Conservation (phyloP, 2,888 invertebrate genomes). For the Synergus laeviventris region DNA sequence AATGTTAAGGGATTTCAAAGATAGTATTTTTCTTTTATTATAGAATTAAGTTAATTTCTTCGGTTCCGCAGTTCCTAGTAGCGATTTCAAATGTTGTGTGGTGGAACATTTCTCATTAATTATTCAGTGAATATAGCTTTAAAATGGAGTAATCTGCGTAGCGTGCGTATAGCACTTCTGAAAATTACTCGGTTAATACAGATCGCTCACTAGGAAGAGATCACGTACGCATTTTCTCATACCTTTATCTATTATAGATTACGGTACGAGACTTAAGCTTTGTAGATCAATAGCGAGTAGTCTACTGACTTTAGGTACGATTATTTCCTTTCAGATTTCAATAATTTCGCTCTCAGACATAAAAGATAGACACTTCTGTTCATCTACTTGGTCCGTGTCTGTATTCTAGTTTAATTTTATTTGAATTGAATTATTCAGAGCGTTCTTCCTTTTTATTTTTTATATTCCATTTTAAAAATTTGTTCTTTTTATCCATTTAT, state of each 20-base stretch:
- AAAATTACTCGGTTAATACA: constrained; percentile 43
- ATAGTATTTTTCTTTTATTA: neutral
- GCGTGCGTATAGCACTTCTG: constrained; percentile 48
- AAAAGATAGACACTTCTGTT: neutral
- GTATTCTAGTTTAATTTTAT: neutral
- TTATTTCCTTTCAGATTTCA: neutral
- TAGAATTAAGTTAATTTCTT: neutral
- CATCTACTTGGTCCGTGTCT: neutral
- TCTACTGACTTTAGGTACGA: constrained; percentile 12
- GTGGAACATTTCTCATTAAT: constrained; percentile 54
- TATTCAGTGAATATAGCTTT: constrained; percentile 45
- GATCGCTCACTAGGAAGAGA: constrained; percentile 43
- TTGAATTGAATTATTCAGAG: neutral
- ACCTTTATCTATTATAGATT: constrained; percentile 34
- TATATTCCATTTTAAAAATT: neutral
- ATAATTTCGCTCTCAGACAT: neutral
- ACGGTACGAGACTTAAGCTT: constrained; percentile 31
- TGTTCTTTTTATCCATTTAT: neutral
- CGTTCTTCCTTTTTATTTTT: neutral
- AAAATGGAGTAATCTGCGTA: constrained; percentile 43
- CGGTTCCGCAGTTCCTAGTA: constrained; percentile 38
- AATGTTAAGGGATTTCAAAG: no score
- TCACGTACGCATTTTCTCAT: constrained; percentile 27
- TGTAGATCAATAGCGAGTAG: constrained; percentile 34
- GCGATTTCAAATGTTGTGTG: constrained; percentile 49